Evolutionary conservation across 2,888 invertebrate genomes (phyloP), one percentile per base, ranked within the genome.

Genomic region (Noctua pronuba): DNA sequence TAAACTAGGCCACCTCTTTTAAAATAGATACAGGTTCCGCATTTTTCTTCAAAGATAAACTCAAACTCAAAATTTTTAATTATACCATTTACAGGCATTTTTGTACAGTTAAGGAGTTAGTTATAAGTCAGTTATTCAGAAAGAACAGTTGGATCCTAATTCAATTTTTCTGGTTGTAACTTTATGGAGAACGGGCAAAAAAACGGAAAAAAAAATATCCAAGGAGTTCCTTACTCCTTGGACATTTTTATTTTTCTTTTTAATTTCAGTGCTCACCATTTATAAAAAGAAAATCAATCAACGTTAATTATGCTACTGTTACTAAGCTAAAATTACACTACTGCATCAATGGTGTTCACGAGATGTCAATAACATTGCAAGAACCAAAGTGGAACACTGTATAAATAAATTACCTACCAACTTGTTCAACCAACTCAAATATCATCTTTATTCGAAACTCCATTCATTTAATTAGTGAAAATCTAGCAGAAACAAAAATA

Each of bases 391-490:
- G 21, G 2, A 18, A 21, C 6, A 52, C 28, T 3, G 4, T 28
- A 28, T 18, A 60, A n/a, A 38, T 67, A 62, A 31, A 31, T 18
- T 71, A 58, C 16, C 1, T 16, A 16, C 28, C 2, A n/a, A 46
- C 21, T 46, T 41, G 10, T 64, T 55, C 38, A 38, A 55, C n/a
- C 4, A 44, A 35, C 66, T 52, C n/a, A 71, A 31, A 18, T 28
- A 28, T 16, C 0, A 44, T 44, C 68, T 55, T 60, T 60, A 58
- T 31, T 41, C 28, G 5, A 28, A 62, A 67, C 16, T 31, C 1
- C 0, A 38, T 11, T 41, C 21, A 60, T 78, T 60, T 52, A 74
- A 79, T 72, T 84, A 62, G 58, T 38, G 11, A 58, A 35, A 31
- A n/a, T 18, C 10, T 38, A 44, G n/a, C 49, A 58, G 21, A 64